phyloP scores from a whole-genome alignment of 2,888 invertebrate species.

The Galerucella calmariensis region DNA sequence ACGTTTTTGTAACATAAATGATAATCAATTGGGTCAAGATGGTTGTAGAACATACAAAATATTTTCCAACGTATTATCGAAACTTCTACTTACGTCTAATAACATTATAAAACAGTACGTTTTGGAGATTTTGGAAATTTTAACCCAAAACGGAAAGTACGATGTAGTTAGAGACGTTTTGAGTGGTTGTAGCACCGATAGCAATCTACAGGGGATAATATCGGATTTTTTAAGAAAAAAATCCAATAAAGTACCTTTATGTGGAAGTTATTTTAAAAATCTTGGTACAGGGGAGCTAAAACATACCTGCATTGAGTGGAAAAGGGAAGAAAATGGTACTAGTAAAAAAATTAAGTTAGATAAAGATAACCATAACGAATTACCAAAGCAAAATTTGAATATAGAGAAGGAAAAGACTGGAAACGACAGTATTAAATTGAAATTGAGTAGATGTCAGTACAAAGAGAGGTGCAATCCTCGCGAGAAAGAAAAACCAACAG shows the following conservation, averaged over 20 bases:
- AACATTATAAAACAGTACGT: slow-evolving; percentile 37
- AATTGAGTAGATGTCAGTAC: slow-evolving; percentile 8
- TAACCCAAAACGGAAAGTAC: slow-evolving; percentile 30
- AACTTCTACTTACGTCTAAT: slow-evolving; percentile 24
- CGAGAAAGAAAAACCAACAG: neutral
- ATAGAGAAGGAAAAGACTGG: neutral
- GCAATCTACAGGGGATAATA: neutral
- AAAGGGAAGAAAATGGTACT: slow-evolving; percentile 1
- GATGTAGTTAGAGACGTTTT: slow-evolving; percentile 34
- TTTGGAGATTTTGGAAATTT: slow-evolving; percentile 36
- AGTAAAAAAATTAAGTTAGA: slow-evolving; percentile 31
- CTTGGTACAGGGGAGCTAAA: slow-evolving; percentile 29
- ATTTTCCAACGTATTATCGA: slow-evolving; percentile 30
- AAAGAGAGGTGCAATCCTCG: neutral
- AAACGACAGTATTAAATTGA: neutral
- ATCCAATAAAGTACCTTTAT: neutral
- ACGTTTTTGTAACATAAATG: slow-evolving; percentile 26
- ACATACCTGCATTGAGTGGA: slow-evolving; percentile 40
- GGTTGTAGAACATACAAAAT: slow-evolving; percentile 24
- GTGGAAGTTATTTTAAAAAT: slow-evolving; percentile 35
- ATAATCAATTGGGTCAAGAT: slow-evolving; percentile 34
- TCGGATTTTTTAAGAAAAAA: slow-evolving; percentile 34
- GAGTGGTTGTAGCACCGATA: slow-evolving; percentile 19
- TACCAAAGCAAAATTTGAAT: neutral
- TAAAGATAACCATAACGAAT: neutral